Percentiles rank a stretch among this genome's conserved stretches.
Evolutionary conservation across 2,797 vertebrate species (phyloP).

Genomic region (Lepus townsendii): DNA sequence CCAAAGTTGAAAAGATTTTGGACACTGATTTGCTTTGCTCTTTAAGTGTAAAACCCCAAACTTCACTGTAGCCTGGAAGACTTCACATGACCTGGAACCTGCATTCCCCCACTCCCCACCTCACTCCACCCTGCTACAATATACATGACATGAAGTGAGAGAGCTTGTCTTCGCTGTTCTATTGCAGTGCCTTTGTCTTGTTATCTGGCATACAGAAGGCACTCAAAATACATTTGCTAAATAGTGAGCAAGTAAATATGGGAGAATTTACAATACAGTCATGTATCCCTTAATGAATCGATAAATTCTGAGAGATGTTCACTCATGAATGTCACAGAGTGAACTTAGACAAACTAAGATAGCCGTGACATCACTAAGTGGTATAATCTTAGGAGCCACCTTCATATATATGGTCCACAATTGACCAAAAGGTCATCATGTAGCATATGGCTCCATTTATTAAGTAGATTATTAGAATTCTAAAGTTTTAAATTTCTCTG

Average conservation of each 20-base stretch:
- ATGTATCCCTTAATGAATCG: too few relatives aligned
- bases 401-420: too few relatives aligned
- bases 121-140: not conserved
- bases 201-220: not conserved
- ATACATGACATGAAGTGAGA: not conserved
- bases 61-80: not conserved
- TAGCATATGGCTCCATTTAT: too few relatives aligned
- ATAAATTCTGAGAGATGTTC: too few relatives aligned
- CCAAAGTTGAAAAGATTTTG: not conserved
- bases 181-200: not conserved
- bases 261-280: not conserved
- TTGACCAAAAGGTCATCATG: too few relatives aligned
- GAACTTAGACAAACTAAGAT: too few relatives aligned
- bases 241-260: not conserved
- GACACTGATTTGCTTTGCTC: not conserved
- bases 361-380: too few relatives aligned
- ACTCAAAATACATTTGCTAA: slow-evolving; percentile 52
- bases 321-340: too few relatives aligned
- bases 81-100: not conserved
- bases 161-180: not conserved
- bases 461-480: slow-evolving; percentile 24
- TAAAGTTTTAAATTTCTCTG: not conserved
- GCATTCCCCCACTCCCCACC: accelerated
- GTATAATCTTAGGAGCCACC: too few relatives aligned
- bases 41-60: not conserved